Conservation (phyloP, 2,113 vertebrate genomes). For the Isichthys henryi region DNA sequence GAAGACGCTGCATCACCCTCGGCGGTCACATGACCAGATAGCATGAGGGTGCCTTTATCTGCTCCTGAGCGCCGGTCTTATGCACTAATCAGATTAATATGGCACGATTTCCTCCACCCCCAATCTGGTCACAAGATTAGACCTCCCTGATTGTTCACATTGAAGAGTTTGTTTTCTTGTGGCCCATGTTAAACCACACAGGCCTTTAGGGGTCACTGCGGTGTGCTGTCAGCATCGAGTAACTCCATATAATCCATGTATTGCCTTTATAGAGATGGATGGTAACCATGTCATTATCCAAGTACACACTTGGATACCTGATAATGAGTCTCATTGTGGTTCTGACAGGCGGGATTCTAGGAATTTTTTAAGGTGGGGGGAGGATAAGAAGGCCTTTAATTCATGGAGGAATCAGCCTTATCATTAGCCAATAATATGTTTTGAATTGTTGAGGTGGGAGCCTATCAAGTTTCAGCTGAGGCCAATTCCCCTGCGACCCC, state of each 20-base stretch:
- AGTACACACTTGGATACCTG: not conserved
- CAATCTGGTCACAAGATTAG: conserved; percentile 40
- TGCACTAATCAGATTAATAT: conserved; percentile 50
- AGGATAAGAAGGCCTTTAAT: not conserved
- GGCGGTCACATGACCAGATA: conserved; percentile 25
- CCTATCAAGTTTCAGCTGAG: not conserved
- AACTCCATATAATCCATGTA: not conserved
- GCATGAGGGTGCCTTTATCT: conserved; percentile 27
- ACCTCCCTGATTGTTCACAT: conserved; percentile 37
- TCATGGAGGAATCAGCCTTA: not conserved
- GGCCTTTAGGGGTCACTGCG: not conserved
- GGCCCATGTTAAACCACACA: not conserved
- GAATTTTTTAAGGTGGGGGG: not conserved
- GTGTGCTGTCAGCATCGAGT: not conserved
- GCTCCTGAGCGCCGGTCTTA: conserved; percentile 30
- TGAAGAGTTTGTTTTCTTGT: conserved; percentile 28
- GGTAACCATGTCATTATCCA: not conserved
- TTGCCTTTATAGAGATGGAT: not conserved
- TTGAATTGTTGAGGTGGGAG: not conserved
- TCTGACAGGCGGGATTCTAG: not conserved
- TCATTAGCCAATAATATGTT: not conserved
- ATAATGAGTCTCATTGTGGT: not conserved
- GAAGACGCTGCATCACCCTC: not conserved
- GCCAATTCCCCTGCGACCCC: not conserved
- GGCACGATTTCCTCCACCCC: conserved; percentile 34